These are phyloP conservation scores for Acanthis flammea DNA, from an alignment of 2,797 vertebrate genomes.

Conservation along the genomic window DNA sequence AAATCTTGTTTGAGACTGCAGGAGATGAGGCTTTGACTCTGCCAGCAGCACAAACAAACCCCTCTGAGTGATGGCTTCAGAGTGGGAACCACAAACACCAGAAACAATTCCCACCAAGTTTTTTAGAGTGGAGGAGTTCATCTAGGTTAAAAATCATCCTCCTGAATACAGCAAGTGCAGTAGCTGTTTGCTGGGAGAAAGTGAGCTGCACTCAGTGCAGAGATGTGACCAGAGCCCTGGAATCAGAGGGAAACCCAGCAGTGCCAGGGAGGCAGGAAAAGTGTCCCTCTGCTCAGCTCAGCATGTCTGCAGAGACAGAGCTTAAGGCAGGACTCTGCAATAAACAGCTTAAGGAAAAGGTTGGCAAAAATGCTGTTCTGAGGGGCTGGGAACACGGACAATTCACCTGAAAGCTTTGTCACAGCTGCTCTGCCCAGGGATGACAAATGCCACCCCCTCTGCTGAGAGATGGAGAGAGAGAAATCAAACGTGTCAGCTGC, in stretches of 20 bases:
- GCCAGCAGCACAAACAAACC: background rate
- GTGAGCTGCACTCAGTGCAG: background rate
- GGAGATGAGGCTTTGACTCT: background rate
- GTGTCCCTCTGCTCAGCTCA: background rate
- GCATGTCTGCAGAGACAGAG: background rate
- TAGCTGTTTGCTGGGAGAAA: background rate
- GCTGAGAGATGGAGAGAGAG: background rate
- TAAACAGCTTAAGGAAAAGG: background rate
- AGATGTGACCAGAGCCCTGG: background rate
- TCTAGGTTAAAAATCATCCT: background rate
- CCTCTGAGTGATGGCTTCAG: background rate
- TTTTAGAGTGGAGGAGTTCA: background rate
- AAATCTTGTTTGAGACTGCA: background rate
- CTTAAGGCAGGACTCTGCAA: background rate
- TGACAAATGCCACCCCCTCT: slow-evolving; percentile 17
- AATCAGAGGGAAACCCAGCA: background rate
- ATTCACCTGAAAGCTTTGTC: slow-evolving; percentile 6
- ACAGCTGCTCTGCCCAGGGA: background rate
- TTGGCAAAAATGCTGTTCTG: background rate
- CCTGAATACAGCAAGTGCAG: background rate
- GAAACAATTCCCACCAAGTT: background rate
- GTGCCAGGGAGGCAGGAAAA: fast-evolving
- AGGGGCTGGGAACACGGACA: background rate
- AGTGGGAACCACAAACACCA: background rate
- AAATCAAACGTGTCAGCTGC: background rate